These are phyloP conservation scores for Cheilosia grossa DNA, from an alignment of 2,888 invertebrate genomes.

Conservation along the genomic window DNA sequence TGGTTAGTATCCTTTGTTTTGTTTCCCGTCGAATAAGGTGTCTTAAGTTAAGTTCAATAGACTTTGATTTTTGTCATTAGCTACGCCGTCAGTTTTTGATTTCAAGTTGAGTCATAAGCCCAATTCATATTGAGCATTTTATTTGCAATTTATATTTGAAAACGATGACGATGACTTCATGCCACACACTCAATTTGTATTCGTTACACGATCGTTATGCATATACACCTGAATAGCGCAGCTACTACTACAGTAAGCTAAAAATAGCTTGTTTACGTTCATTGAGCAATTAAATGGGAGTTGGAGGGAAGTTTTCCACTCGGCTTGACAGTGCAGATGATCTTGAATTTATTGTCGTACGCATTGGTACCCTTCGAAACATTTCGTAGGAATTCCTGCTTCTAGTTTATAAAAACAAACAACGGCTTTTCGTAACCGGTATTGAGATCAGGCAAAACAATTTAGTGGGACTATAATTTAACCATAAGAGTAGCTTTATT, in stretches of 20 bases:
- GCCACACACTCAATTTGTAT: conserved; percentile 34
- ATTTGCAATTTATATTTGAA: conserved; percentile 33
- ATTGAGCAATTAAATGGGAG: conserved; percentile 38
- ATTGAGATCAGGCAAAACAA: background rate
- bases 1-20: conserved; percentile 79
- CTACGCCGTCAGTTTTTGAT: background rate
- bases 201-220: conserved; percentile 42
- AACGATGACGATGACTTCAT: conserved; percentile 31
- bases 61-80: conserved; percentile 20
- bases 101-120: conserved; percentile 13
- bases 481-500: no score
- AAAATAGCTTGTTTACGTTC: conserved; percentile 49
- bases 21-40: background rate
- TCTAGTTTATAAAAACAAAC: conserved; percentile 14
- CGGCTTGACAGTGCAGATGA: conserved; percentile 6
- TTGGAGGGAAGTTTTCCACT: conserved; percentile 23
- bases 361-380: conserved; percentile 2
- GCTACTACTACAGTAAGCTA: background rate
- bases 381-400: background rate
- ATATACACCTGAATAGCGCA: conserved; percentile 13
- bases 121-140: background rate
- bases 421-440: conserved; percentile 3
- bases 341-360: conserved; percentile 23
- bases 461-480: no score
- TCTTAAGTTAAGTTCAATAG: conserved; percentile 47